Percentiles rank a stretch among this genome's conserved stretches.
Conservation (phyloP, 2,797 vertebrate genomes). For the Gambelia wislizenii region DNA sequence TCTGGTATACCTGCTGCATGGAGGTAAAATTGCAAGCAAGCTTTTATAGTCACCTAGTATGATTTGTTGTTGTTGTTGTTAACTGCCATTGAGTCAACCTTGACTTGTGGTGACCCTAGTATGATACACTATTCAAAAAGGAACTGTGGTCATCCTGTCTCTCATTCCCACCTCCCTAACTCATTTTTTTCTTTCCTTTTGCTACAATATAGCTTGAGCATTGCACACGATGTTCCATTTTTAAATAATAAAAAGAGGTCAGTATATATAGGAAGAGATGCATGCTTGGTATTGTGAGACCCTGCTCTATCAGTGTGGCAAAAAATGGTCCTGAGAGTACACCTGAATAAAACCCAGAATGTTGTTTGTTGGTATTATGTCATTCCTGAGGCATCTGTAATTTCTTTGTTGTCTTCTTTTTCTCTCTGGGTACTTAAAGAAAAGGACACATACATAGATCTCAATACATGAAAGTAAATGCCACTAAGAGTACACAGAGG, state of each 20-base stretch:
- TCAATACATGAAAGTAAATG: slow-evolving; percentile 3
- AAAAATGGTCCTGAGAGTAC: neutral
- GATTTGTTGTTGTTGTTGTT: neutral
- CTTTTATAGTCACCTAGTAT: neutral
- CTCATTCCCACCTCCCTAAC: neutral
- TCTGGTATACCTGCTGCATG: neutral
- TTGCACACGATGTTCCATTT: neutral
- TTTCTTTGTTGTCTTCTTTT: neutral
- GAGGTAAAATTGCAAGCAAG: neutral
- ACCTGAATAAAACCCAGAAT: neutral
- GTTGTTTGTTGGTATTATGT: neutral
- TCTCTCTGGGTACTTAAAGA: neutral
- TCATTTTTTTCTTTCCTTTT: neutral
- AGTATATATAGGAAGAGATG: neutral
- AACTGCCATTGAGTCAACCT: too few relatives aligned
- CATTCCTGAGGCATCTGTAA: neutral
- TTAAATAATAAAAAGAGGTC: neutral
- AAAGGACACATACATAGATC: neutral
- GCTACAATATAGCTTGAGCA: neutral
- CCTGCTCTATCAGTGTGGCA: neutral
- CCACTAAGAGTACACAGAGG: neutral
- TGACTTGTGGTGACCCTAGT: neutral
- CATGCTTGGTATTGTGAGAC: neutral
- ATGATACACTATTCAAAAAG: neutral
- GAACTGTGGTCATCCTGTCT: neutral